A percentile compares a stretch with the other conserved stretches of the same genome.
These are phyloP conservation scores for Heliconius hermathena DNA, from an alignment of 1,140 invertebrate genomes.

Conservation along the genomic window DNA sequence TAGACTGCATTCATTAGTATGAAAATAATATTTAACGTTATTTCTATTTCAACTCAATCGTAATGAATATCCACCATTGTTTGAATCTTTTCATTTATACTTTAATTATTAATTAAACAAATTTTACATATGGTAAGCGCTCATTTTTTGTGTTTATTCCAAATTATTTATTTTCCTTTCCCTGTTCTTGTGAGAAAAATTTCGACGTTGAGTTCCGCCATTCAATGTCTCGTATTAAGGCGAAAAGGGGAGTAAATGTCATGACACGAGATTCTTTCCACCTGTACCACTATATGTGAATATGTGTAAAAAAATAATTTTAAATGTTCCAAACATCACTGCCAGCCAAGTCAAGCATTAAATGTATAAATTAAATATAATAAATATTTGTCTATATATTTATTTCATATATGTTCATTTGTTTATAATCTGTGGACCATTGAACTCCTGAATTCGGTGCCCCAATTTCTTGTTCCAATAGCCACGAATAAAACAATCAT, in stretches of 20 bases:
- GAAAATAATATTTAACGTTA: slow-evolving; percentile 6
- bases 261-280: not conserved
- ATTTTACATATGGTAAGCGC: not conserved
- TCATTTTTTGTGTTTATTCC: not conserved
- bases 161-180: no score
- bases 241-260: not conserved
- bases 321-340: no score
- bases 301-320: no score
- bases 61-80: slow-evolving; percentile 1
- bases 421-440: no score
- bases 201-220: not conserved
- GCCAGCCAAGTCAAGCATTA: no score
- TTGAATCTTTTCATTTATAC: slow-evolving; percentile 11
- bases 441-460: no score
- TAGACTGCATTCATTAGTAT: slow-evolving; percentile 10
- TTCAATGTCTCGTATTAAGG: not conserved
- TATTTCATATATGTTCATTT: no score
- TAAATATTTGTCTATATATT: no score
- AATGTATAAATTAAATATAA: no score
- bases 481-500: not conserved
- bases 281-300: not conserved
- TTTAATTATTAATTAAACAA: not conserved
- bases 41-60: not conserved
- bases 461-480: not conserved
- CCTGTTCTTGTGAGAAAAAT: not conserved